Conservation (phyloP, 2,888 invertebrate genomes). For the Holacanthella duospinosa region DNA sequence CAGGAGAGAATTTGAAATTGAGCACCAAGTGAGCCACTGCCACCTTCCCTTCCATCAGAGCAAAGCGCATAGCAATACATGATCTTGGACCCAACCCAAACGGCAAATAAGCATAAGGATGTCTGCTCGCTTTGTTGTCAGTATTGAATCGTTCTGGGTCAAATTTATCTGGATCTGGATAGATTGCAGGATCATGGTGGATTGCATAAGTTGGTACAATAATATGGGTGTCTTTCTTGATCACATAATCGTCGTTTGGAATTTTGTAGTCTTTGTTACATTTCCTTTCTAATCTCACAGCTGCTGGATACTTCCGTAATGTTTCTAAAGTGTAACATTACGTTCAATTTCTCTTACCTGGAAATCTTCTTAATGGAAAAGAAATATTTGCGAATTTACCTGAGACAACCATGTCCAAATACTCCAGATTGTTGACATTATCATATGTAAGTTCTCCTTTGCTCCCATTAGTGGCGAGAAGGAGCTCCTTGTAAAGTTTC, state of each 20-base stretch:
- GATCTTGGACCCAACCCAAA: conserved; percentile 44
- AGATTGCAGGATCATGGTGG: conserved; percentile 50
- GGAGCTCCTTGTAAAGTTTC: conserved; percentile 22
- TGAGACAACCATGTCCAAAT: conserved; percentile 7
- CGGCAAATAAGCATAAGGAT: conserved; percentile 46
- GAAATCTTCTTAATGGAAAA: no score
- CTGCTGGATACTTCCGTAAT: conserved; percentile 45
- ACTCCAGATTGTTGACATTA: conserved; percentile 6
- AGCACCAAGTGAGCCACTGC: conserved; percentile 45
- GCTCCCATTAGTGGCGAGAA: background rate
- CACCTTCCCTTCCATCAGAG: conserved; percentile 46
- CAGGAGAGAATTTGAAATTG: conserved; percentile 44
- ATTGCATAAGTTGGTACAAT: conserved; percentile 50
- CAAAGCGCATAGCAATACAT: conserved; percentile 43
- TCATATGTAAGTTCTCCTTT: conserved; percentile 8
- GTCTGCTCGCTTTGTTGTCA: conserved; percentile 47
- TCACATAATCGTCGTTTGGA: conserved; percentile 45
- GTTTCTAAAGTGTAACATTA: no score
- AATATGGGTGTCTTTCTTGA: conserved; percentile 48
- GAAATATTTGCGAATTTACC: no score
- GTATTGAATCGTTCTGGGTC: conserved; percentile 53
- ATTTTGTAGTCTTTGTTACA: conserved; percentile 46
- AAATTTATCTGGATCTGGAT: conserved; percentile 49
- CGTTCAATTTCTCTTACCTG: no score
- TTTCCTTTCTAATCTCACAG: conserved; percentile 40